phyloP scores from a whole-genome alignment of 2,888 invertebrate genomes.

The Deilephila porcellus region DNA sequence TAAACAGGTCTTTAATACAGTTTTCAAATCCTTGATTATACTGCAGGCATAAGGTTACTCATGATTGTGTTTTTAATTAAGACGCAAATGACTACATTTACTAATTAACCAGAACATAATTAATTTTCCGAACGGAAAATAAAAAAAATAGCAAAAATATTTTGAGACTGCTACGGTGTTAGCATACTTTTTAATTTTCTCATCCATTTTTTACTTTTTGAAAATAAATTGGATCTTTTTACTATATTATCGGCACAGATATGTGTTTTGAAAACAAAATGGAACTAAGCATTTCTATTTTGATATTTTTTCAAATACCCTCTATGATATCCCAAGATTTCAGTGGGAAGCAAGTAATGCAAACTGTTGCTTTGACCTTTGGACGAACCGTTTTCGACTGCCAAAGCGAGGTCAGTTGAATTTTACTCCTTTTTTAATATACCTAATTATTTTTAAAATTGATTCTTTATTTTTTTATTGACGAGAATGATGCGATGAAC shows the following conservation, averaged over 20 bases:
- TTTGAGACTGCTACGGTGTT: too few species aligned
- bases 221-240: too few species aligned
- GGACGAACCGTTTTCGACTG: neutral
- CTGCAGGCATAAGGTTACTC: too few species aligned
- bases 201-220: too few species aligned
- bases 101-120: conserved; percentile 14
- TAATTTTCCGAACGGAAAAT: neutral
- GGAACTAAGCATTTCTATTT: neutral
- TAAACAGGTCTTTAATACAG: too few species aligned
- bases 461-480: too few species aligned
- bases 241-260: too few species aligned
- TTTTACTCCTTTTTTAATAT: too few species aligned
- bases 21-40: too few species aligned
- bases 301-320: neutral
- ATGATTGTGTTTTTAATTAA: conserved; percentile 3
- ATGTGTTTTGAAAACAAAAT: neutral
- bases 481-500: too few species aligned
- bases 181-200: too few species aligned
- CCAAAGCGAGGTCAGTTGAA: neutral
- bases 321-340: neutral
- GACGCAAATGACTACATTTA: neutral
- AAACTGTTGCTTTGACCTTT: neutral
- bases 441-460: too few species aligned
- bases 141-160: neutral
- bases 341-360: neutral